These are phyloP conservation scores for Eubucco bourcierii DNA, from an alignment of 2,113 vertebrate genomes.

Conservation along the genomic window DNA sequence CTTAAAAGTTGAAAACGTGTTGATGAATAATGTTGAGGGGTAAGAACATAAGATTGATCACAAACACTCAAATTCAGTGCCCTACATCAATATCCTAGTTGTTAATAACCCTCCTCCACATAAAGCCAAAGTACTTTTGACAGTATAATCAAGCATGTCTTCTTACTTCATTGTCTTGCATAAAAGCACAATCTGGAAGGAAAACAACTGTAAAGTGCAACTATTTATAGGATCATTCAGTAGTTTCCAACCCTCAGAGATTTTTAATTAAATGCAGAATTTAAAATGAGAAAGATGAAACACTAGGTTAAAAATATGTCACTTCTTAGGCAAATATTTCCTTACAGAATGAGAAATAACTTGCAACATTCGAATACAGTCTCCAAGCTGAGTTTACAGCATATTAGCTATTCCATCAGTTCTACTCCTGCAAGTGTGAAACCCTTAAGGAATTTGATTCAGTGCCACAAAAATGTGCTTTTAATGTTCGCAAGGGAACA, in stretches of 20 bases:
- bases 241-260: neutral
- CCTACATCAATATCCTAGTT: neutral
- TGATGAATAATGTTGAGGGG: neutral
- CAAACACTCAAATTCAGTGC: neutral
- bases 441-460: neutral
- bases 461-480: neutral
- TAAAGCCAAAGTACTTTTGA: neutral
- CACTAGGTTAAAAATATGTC: neutral
- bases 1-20: neutral
- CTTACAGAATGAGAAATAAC: neutral
- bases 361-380: neutral
- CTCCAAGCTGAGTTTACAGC: neutral
- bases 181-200: neutral
- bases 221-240: neutral
- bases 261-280: neutral
- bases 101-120: neutral
- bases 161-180: neutral
- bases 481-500: neutral
- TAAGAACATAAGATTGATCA: neutral
- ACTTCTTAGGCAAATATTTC: slow-evolving; percentile 28
- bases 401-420: neutral
- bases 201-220: neutral
- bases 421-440: neutral
- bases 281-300: neutral
- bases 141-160: neutral